Percentiles rank a stretch among this genome's conserved stretches.
phyloP scores from a whole-genome alignment of 30 jellyfish, hydroid and myxozoan species.

The Sanderia malayensis region DNA sequence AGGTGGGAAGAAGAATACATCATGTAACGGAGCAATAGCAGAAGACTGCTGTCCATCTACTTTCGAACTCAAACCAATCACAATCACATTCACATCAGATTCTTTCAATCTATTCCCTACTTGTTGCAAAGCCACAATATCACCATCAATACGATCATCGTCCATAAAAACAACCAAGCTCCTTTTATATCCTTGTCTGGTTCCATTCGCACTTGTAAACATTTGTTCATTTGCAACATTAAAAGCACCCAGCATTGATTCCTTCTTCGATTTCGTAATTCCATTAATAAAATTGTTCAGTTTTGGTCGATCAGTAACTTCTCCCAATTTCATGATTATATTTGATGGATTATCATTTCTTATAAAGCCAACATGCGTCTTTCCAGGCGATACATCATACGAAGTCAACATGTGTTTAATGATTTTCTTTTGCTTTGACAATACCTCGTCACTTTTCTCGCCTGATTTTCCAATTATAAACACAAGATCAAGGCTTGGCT shows the following conservation, averaged over 20 bases:
- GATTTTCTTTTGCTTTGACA: constrained; percentile 38
- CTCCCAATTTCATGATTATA: constrained; percentile 34
- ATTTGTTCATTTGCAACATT: constrained; percentile 13
- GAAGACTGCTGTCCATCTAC: constrained; percentile 17
- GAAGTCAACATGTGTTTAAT: constrained; percentile 56
- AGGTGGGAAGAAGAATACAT: constrained; percentile 73
- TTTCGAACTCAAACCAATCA: constrained; percentile 49
- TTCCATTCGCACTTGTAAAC: constrained; percentile 60
- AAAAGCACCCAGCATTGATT: constrained; percentile 19
- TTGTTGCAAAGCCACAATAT: constrained; percentile 15
- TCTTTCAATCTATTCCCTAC: constrained; percentile 27
- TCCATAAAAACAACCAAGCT: constrained; percentile 55
- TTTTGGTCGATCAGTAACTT: not conserved
- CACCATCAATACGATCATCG: constrained; percentile 18
- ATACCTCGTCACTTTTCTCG: constrained; percentile 20
- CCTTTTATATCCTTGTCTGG: constrained; percentile 57
- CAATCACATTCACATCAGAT: constrained; percentile 53
- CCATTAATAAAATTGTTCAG: constrained; percentile 2
- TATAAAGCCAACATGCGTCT: constrained; percentile 67
- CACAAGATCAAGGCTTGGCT: constrained; percentile 60
- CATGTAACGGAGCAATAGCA: constrained; percentile 37
- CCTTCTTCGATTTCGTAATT: not conserved
- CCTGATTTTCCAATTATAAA: constrained; percentile 62
- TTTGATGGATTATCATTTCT: constrained; percentile 35
- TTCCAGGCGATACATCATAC: constrained; percentile 52